phyloP scores from a whole-genome alignment of 2,113 vertebrate species.

The Tetraodon nigroviridis region DNA sequence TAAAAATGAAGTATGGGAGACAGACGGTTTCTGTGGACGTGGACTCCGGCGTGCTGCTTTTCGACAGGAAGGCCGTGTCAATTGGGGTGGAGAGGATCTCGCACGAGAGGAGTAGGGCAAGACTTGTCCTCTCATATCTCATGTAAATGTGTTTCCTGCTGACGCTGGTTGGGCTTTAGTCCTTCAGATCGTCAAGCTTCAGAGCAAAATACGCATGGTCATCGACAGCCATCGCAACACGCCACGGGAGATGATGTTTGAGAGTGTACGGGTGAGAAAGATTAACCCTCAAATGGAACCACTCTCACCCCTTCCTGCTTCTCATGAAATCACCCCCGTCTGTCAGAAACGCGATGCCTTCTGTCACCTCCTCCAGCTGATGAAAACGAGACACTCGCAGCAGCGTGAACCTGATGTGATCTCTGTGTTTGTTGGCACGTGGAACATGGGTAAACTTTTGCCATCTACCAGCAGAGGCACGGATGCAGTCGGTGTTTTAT shows the following conservation, averaged over 20 bases:
- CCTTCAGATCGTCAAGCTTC: constrained; percentile 83
- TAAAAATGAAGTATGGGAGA: constrained; percentile 77
- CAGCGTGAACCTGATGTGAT: constrained; percentile 78
- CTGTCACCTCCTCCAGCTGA: constrained; percentile 83
- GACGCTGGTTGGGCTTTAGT: constrained; percentile 62
- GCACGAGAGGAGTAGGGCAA: constrained; percentile 77
- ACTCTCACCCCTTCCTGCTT: background rate
- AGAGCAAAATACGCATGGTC: constrained; percentile 78
- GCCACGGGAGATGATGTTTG: constrained; percentile 79
- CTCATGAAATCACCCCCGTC: constrained; percentile 8
- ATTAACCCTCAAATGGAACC: background rate
- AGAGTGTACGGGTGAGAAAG: constrained; percentile 72
- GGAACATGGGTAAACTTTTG: constrained; percentile 84
- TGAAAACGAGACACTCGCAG: constrained; percentile 77
- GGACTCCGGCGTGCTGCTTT: constrained; percentile 71
- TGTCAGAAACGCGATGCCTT: constrained; percentile 82
- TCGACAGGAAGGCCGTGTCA: constrained; percentile 69
- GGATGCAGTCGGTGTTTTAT: background rate
- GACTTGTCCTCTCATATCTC: background rate
- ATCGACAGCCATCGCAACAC: constrained; percentile 75
- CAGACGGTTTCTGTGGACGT: constrained; percentile 76
- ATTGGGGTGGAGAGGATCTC: constrained; percentile 73
- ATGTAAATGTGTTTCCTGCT: background rate
- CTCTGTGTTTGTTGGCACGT: constrained; percentile 83
- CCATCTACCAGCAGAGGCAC: background rate